Percentiles rank a stretch among this genome's conserved stretches.
phyloP scores from a whole-genome alignment of 2,888 invertebrate species.

The Patella depressa region DNA sequence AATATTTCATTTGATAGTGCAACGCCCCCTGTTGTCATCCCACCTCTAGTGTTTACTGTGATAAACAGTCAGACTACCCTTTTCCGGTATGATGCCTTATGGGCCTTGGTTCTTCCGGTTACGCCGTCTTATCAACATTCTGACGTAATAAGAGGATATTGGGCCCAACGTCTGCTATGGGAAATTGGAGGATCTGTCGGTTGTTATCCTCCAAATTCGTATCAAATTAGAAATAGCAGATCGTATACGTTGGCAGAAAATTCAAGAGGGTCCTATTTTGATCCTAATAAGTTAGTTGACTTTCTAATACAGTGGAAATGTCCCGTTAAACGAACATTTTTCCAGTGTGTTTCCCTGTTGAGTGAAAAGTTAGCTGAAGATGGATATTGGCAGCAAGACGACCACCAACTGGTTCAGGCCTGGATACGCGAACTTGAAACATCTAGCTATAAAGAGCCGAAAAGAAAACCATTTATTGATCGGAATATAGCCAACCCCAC shows the following conservation, averaged over 20 bases:
- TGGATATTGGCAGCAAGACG: constrained; percentile 32
- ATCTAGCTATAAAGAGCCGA: constrained; percentile 17
- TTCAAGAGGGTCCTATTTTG: constrained; percentile 32
- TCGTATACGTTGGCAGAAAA: constrained; percentile 48
- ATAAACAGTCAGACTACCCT: constrained; percentile 61
- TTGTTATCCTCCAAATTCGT: constrained; percentile 45
- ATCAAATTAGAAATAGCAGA: constrained; percentile 46
- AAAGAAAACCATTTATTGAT: not conserved
- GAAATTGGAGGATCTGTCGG: constrained; percentile 45
- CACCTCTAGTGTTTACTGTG: constrained; percentile 48
- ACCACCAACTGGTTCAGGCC: constrained; percentile 10
- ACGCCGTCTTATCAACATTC: constrained; percentile 46
- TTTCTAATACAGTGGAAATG: constrained; percentile 45
- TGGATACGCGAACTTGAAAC: constrained; percentile 21
- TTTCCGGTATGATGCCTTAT: constrained; percentile 50
- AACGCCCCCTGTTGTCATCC: constrained; percentile 50
- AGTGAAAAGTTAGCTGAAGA: constrained; percentile 36
- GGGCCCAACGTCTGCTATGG: constrained; percentile 53
- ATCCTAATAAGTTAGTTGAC: constrained; percentile 28
- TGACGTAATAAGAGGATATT: constrained; percentile 60
- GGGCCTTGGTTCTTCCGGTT: constrained; percentile 51
- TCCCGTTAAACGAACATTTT: constrained; percentile 31
- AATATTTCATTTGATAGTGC: constrained; percentile 49
- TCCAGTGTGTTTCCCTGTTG: constrained; percentile 39
- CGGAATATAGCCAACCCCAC: not conserved